phyloP scores from a whole-genome alignment of 1,140 invertebrate species.

The Drosophila simulans region DNA sequence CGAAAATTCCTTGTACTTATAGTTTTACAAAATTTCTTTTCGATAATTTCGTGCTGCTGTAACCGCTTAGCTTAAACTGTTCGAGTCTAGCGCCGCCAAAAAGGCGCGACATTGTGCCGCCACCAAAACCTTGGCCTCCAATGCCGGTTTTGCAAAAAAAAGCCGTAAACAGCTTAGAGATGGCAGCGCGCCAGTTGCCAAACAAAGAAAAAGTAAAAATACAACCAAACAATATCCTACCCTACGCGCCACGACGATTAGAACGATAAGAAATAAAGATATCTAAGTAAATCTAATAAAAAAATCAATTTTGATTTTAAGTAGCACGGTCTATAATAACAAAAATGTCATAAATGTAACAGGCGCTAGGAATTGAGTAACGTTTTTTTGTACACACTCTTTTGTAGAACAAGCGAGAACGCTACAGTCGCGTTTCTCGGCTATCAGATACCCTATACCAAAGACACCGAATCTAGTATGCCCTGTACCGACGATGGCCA shows the following conservation, averaged over 20 bases:
- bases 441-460: no score
- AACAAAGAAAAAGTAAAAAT: constrained; percentile 19
- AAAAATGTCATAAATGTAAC: no score
- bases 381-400: no score
- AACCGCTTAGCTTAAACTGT: constrained; percentile 63
- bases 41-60: constrained; percentile 25
- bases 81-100: constrained; percentile 66
- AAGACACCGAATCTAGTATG: no score
- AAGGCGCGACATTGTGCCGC: constrained; percentile 76
- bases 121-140: constrained; percentile 71
- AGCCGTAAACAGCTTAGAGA: constrained; percentile 53
- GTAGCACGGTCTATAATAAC: no score
- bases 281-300: no score
- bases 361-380: no score
- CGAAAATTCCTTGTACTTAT: constrained; percentile 31
- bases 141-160: constrained; percentile 53
- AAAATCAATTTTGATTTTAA: no score
- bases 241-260: constrained; percentile 8
- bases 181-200: constrained; percentile 63
- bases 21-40: constrained; percentile 22
- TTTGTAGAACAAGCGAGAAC: no score
- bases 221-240: constrained; percentile 30
- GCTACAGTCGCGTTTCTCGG: no score
- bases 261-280: background rate
- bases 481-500: no score